A percentile compares a stretch with the other conserved stretches of the same genome.
Conservation (phyloP, 2,888 invertebrate genomes). For the Drosophila aldrichi region DNA sequence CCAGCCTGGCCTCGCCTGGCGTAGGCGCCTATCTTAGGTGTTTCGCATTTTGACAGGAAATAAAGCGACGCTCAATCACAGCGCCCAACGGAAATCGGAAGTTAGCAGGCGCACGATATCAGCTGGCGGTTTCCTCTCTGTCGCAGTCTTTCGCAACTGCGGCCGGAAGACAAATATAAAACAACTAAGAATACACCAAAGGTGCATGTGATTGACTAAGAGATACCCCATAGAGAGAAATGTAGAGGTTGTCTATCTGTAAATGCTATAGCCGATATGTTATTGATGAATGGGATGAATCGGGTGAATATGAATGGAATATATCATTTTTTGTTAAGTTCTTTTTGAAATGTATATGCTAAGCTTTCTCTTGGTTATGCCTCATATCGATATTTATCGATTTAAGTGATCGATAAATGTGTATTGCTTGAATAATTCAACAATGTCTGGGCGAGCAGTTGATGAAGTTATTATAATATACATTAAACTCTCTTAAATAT, state of each 20-base stretch:
- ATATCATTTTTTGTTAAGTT: too few relatives aligned
- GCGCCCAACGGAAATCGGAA: constrained; percentile 75
- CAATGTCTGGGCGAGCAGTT: too few relatives aligned
- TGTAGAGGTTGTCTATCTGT: not conserved
- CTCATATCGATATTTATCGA: not conserved
- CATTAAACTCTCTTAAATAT: too few relatives aligned
- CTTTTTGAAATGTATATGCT: too few relatives aligned
- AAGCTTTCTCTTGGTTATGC: not conserved
- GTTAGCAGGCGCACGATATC: constrained; percentile 77
- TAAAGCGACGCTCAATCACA: constrained; percentile 75
- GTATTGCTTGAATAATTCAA: too few relatives aligned
- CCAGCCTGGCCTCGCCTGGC: not conserved
- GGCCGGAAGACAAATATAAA: constrained; percentile 8
- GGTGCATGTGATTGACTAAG: not conserved
- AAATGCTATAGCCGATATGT: not conserved
- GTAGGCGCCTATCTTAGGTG: constrained; percentile 47
- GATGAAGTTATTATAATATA: too few relatives aligned
- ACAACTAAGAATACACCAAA: constrained; percentile 4
- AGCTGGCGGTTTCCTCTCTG: constrained; percentile 67
- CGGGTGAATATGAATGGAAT: too few relatives aligned
- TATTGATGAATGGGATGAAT: not conserved
- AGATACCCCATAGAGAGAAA: not conserved
- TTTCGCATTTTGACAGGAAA: constrained; percentile 67
- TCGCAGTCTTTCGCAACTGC: constrained; percentile 28
- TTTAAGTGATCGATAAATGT: too few relatives aligned